Conservation (phyloP, 2,888 invertebrate species). For the Melitaea athalia region DNA sequence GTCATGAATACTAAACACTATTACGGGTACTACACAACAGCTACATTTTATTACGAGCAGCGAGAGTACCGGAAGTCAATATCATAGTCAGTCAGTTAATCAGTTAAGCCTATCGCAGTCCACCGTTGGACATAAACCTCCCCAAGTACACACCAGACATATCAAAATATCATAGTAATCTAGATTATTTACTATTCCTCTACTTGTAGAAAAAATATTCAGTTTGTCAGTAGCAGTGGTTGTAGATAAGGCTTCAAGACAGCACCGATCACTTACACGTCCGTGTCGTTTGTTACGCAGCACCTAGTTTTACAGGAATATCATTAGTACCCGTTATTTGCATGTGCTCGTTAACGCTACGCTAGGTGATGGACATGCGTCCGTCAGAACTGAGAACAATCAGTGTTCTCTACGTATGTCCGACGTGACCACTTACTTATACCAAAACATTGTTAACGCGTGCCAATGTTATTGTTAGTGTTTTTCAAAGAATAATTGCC, state of each 20-base stretch:
- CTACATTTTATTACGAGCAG: too few species aligned
- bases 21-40: too few species aligned
- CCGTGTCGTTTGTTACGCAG: constrained; percentile 23
- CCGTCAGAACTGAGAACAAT: constrained; percentile 50
- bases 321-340: constrained; percentile 75
- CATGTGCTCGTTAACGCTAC: constrained; percentile 79
- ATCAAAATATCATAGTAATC: too few species aligned
- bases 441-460: constrained; percentile 40
- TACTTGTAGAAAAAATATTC: too few species aligned
- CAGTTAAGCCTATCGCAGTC: too few species aligned
- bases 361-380: constrained; percentile 68
- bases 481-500: constrained; percentile 34
- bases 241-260: background rate
- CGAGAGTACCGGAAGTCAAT: too few species aligned
- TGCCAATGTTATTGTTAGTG: constrained; percentile 30
- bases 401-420: constrained; percentile 51
- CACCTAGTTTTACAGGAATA: constrained; percentile 48
- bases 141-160: too few species aligned
- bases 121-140: too few species aligned
- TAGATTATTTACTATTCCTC: too few species aligned
- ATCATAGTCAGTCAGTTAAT: too few species aligned
- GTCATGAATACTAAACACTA: too few species aligned
- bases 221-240: background rate
- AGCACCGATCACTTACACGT: constrained; percentile 26
- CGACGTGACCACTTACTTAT: constrained; percentile 45